Conservation (phyloP, 2,797 vertebrate genomes). For the Leptatherina wallacei region DNA sequence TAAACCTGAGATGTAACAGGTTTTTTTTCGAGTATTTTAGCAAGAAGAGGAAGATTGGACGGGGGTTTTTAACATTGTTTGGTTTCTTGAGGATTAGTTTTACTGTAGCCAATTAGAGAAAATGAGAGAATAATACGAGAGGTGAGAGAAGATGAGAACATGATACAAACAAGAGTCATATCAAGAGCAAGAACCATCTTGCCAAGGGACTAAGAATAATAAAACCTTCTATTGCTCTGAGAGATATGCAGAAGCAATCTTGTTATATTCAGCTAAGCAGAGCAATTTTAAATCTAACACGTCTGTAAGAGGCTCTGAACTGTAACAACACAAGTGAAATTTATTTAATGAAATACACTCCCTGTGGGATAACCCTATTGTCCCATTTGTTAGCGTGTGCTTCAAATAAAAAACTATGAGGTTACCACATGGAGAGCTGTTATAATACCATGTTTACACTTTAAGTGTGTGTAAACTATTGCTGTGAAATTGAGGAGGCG, state of each 20-base stretch:
- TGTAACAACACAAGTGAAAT: constrained; percentile 34
- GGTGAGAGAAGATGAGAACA: background rate
- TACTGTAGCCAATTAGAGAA: background rate
- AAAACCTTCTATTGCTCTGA: constrained; percentile 59
- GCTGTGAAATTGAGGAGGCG: constrained; percentile 19
- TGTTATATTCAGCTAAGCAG: constrained; percentile 42
- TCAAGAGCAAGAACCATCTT: constrained; percentile 50
- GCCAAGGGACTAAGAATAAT: constrained; percentile 55
- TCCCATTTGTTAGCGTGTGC: constrained; percentile 8
- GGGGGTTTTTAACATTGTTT: too few species aligned
- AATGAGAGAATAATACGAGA: background rate
- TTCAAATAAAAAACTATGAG: constrained; percentile 9
- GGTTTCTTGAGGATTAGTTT: background rate
- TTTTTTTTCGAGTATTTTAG: too few species aligned
- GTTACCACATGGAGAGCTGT: constrained; percentile 7
- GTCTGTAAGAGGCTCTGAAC: constrained; percentile 35
- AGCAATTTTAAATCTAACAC: constrained; percentile 49
- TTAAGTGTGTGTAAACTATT: background rate
- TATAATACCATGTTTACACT: constrained; percentile 5
- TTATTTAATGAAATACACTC: constrained; percentile 48
- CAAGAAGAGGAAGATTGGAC: too few species aligned
- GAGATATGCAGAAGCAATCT: constrained; percentile 59
- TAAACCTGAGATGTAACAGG: too few species aligned
- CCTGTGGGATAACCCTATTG: constrained; percentile 21
- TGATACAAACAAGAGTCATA: constrained; percentile 34